These are phyloP conservation scores for Cyanocitta stelleri DNA, from an alignment of 2,113 vertebrate genomes.

Conservation along the genomic window DNA sequence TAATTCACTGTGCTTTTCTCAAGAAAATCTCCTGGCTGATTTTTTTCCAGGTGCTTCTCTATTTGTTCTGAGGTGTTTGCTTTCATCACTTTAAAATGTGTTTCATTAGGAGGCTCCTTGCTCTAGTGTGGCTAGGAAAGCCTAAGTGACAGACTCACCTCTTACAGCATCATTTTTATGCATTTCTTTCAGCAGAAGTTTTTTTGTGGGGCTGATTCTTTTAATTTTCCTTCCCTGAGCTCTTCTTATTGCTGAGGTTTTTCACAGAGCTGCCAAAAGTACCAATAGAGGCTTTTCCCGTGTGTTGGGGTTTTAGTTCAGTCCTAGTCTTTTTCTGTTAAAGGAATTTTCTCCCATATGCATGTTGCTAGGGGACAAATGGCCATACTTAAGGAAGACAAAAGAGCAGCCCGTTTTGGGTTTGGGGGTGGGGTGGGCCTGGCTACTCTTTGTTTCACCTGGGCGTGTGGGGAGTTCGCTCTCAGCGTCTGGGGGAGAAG, in stretches of 20 bases:
- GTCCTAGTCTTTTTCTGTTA: too few species aligned
- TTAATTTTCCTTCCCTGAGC: background rate
- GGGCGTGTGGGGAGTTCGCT: too few species aligned
- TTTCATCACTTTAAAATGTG: background rate
- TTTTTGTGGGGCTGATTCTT: background rate
- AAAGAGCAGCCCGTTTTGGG: too few species aligned
- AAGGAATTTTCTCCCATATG: too few species aligned
- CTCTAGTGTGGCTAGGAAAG: background rate
- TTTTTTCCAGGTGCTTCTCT: background rate
- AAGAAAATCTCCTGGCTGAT: background rate
- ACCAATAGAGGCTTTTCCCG: background rate
- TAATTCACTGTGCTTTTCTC: background rate
- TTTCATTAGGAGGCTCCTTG: background rate
- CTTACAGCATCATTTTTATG: background rate
- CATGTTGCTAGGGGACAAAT: too few species aligned
- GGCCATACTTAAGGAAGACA: too few species aligned
- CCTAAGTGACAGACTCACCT: background rate
- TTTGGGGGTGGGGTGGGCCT: too few species aligned
- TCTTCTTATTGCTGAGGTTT: background rate
- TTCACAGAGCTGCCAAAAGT: background rate
- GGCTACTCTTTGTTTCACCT: too few species aligned
- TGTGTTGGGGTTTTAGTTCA: too few species aligned
- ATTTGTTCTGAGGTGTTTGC: background rate
- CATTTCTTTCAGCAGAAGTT: background rate
- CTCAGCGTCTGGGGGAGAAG: too few species aligned